These are phyloP conservation scores for Thelaira solivaga DNA, from an alignment of 2,888 invertebrate genomes.

Conservation along the genomic window DNA sequence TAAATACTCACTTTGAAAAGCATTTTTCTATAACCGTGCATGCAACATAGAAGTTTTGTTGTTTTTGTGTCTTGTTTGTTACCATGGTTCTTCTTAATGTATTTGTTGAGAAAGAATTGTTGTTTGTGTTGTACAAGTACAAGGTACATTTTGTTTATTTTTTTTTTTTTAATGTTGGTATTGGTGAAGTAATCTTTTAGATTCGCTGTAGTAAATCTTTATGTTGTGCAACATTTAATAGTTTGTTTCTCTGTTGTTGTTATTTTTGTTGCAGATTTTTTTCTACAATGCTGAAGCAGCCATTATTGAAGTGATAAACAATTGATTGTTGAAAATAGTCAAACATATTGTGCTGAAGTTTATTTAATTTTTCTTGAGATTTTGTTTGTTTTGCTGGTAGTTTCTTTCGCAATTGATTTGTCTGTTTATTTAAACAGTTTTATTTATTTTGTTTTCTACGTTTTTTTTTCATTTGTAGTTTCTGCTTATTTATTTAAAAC, in stretches of 20 bases:
- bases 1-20: too few relatives aligned
- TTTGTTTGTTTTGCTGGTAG: conserved; percentile 31
- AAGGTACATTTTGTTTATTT: not conserved
- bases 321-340: conserved; percentile 55
- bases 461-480: not conserved
- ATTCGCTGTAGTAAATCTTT: conserved; percentile 38
- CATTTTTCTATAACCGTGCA: not conserved
- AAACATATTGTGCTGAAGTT: conserved; percentile 34
- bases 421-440: conserved; percentile 17
- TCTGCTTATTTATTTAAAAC: not conserved
- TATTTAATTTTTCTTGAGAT: conserved; percentile 42
- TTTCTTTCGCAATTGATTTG: conserved; percentile 49
- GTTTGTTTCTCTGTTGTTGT: conserved; percentile 28
- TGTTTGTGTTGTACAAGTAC: conserved; percentile 19
- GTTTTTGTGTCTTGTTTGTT: not conserved
- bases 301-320: conserved; percentile 58
- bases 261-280: conserved; percentile 16
- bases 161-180: not conserved
- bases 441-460: too few relatives aligned
- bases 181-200: conserved; percentile 35
- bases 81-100: conserved; percentile 39
- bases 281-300: conserved; percentile 46
- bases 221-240: conserved; percentile 49
- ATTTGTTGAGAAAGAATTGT: conserved; percentile 23
- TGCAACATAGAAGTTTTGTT: not conserved